Conservation (phyloP, 2,888 invertebrate species). For the Omphaloscelis lunosa region DNA sequence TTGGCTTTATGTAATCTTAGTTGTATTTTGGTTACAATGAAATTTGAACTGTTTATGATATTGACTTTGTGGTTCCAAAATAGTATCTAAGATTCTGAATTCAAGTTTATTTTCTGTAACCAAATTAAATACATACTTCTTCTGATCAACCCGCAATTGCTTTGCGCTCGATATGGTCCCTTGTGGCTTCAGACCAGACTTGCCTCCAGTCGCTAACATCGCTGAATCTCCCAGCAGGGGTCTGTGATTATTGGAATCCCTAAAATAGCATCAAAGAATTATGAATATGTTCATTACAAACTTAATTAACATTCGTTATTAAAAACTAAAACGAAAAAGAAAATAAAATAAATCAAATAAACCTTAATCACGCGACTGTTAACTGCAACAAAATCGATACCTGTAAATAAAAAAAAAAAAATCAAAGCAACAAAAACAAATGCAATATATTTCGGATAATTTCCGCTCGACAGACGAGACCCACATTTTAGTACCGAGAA, state of each 20-base stretch:
- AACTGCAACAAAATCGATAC: conserved; percentile 52
- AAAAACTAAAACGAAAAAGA: conserved; percentile 43
- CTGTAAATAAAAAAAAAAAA: conserved; percentile 56
- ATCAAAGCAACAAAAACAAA: conserved; percentile 44
- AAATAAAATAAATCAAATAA: conserved; percentile 21
- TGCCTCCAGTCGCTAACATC: conserved; percentile 95
- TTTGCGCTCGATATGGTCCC: conserved; percentile 97
- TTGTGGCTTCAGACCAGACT: conserved; percentile 95
- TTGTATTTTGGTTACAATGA: background rate
- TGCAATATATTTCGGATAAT: conserved; percentile 64
- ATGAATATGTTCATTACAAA: background rate
- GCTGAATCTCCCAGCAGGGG: conserved; percentile 97
- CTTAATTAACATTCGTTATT: background rate
- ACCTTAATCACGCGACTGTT: conserved; percentile 58
- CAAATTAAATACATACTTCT: conserved; percentile 92
- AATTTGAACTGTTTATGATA: background rate
- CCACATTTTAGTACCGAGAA: background rate
- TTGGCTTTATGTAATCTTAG: background rate
- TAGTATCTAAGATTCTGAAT: conserved; percentile 38
- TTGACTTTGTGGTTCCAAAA: conserved; percentile 3
- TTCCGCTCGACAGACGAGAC: background rate
- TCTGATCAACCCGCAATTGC: conserved; percentile 96
- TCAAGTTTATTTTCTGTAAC: conserved; percentile 18
- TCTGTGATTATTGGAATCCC: conserved; percentile 98
- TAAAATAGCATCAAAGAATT: conserved; percentile 74